These are phyloP conservation scores for Lasiurus cinereus DNA, from an alignment of 2,113 vertebrate species.

Conservation along the genomic window DNA sequence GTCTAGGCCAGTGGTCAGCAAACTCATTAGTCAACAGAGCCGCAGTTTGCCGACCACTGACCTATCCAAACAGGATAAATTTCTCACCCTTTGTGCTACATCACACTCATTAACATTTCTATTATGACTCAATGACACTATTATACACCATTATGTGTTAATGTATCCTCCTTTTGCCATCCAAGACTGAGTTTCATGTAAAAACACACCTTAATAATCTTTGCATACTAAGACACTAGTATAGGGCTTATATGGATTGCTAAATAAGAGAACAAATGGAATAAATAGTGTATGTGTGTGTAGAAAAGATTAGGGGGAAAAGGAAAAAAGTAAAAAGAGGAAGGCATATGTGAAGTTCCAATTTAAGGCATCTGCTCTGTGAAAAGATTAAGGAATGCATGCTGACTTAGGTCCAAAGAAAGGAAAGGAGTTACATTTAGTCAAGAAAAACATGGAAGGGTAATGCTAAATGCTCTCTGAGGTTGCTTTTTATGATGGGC, in stretches of 20 bases:
- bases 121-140: background rate
- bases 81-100: background rate
- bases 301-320: background rate
- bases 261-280: background rate
- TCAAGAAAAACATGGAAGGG: slow-evolving; percentile 17
- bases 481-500: background rate
- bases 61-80: background rate
- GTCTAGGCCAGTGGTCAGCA: no score
- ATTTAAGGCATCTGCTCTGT: slow-evolving; percentile 23
- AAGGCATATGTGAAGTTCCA: background rate
- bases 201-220: background rate
- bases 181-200: background rate
- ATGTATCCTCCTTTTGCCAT: background rate
- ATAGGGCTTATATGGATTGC: background rate
- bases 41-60: background rate
- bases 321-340: background rate
- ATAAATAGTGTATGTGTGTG: background rate
- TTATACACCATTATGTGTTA: background rate
- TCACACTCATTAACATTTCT: background rate
- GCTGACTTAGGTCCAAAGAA: slow-evolving; percentile 19
- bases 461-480: background rate
- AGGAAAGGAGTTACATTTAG: background rate
- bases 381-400: slow-evolving; percentile 17
- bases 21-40: no score
- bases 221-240: background rate